Conservation (phyloP, 2,113 vertebrate genomes). For the Crotalus helleri region DNA sequence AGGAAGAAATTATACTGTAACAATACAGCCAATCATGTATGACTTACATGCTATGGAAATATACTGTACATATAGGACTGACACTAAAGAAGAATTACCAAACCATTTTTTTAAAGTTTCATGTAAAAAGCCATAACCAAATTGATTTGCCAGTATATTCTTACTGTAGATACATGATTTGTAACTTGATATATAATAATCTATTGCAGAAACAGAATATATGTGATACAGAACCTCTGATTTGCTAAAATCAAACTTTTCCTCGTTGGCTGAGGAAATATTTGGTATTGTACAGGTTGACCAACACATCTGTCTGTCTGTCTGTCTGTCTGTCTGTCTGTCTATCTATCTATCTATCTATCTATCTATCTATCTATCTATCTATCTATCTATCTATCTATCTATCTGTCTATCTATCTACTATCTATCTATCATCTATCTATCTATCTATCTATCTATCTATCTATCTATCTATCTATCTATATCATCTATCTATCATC, state of each 20-base stretch:
- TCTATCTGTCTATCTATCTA: too few species aligned
- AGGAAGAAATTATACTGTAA: background rate
- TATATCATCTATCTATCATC: too few species aligned
- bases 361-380: too few species aligned
- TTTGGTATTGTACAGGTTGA: background rate
- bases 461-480: too few species aligned
- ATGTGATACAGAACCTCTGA: background rate
- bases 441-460: too few species aligned
- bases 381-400: too few species aligned
- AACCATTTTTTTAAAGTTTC: background rate
- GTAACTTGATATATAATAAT: background rate
- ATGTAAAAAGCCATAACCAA: background rate
- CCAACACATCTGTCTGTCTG: background rate
- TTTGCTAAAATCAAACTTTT: background rate
- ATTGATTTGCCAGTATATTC: background rate
- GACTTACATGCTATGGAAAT: background rate
- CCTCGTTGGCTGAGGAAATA: background rate
- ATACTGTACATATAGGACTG: background rate
- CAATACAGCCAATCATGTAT: background rate
- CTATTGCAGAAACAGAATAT: background rate
- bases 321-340: too few species aligned
- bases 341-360: too few species aligned
- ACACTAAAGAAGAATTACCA: too few species aligned
- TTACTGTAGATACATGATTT: background rate
- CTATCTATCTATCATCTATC: too few species aligned